Evolutionary conservation across 2,888 invertebrate genomes (phyloP), one percentile per base, ranked within the genome.

Genomic region (Rotaria socialis): DNA sequence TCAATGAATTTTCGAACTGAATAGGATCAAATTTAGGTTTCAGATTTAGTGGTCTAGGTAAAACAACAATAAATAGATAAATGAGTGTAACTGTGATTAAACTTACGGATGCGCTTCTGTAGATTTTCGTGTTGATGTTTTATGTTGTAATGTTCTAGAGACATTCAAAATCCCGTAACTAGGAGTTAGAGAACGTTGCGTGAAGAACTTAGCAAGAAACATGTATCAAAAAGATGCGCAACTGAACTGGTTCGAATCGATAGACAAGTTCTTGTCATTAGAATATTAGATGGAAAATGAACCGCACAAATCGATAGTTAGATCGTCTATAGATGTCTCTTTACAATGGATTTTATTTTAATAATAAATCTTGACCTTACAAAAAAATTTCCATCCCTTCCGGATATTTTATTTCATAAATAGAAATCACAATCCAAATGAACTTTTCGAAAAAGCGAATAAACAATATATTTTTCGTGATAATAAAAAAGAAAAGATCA

Each of bases 381-480:
- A 67, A 35, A 1, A 35, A 35, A 35, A 67, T 24, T 67, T 4
- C 16, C 35, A 67, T 67, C 35, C 14, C 27, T 67, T 35, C 7
- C 19, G 35, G 35, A 67, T 35, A 35, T 67, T 35, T 67, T 35
- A 67, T 67, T 67, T 14, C 14, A 67, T 58, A n/a, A 58, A 58
- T 58, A 58, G 8, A n/a, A 58, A n/a, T n/a, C 0, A 58, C 0
- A 58, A 58, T n/a, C n/a, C 0, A 58, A 58, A 58, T 58, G 58
- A 27, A 35, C 35, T 67, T 67, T 67, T 67, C 67, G 35, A 67
- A 67, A 67, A 67, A 67, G 35, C 27, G 67, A 67, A 67, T 67
- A 67, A 67, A 67, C 67, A 67, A 67, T 35, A 67, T 10, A 27
- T 67, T 67, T 67, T 27, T 14, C 27, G 16, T 14, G 14, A 16